Conservation (phyloP, 2,797 vertebrate species). For the Lutjanus argentimaculatus region DNA sequence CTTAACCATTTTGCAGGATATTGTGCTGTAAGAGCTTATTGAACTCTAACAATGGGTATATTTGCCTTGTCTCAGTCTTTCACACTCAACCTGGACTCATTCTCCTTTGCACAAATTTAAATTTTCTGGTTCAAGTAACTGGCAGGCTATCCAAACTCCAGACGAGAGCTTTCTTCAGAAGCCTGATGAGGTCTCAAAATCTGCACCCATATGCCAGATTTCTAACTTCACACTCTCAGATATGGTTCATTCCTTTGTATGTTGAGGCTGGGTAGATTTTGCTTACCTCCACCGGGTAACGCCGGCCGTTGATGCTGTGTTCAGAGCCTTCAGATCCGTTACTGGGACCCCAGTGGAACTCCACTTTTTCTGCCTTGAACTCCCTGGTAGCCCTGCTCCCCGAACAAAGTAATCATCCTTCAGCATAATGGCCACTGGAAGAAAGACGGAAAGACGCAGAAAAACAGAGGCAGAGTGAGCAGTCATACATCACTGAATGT, state of each 20-base stretch:
- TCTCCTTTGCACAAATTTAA: background rate
- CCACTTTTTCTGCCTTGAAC: constrained; percentile 97
- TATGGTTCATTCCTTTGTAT: background rate
- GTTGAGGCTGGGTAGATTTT: background rate
- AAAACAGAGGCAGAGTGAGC: constrained; percentile 11
- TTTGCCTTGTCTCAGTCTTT: background rate
- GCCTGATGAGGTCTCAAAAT: no score
- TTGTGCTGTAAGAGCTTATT: background rate
- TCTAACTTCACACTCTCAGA: background rate
- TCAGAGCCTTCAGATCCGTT: constrained; percentile 96
- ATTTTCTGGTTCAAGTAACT: background rate
- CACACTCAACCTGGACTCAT: background rate
- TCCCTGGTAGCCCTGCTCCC: constrained; percentile 94
- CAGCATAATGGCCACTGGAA: constrained; percentile 94
- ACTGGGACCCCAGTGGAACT: constrained; percentile 98
- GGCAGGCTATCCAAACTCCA: background rate
- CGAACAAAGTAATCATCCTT: constrained; percentile 97
- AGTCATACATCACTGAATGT: constrained; percentile 25
- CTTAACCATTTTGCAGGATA: background rate
- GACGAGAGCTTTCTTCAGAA: background rate
- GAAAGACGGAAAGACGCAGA: constrained; percentile 47
- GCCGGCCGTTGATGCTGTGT: constrained; percentile 93
- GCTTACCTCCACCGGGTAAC: constrained; percentile 96
- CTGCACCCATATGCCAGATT: background rate
- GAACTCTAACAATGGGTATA: background rate